A percentile compares a stretch with the other conserved stretches of the same genome.
Evolutionary conservation across 1,140 invertebrate genomes (phyloP).

Genomic region (Bombus superbus): DNA sequence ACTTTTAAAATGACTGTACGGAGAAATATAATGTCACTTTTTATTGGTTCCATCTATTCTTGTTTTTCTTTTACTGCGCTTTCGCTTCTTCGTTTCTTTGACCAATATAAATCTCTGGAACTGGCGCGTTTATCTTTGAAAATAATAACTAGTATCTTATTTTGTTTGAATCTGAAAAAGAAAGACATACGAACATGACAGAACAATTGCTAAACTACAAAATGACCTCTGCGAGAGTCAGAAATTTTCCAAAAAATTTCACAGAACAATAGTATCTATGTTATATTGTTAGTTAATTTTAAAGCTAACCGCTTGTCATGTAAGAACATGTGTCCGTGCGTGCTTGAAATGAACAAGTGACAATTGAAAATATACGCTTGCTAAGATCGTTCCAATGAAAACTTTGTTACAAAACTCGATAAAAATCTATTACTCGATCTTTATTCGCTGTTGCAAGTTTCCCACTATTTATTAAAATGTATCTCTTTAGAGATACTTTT

Average conservation of each 20-base stretch:
- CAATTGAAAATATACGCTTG: neutral
- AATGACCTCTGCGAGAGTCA: neutral
- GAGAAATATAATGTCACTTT: constrained; percentile 10
- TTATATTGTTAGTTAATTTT: neutral
- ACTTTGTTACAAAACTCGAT: neutral
- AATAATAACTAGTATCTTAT: neutral
- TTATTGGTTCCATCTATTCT: neutral
- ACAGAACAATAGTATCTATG: neutral
- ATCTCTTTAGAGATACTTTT: neutral
- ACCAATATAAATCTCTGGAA: neutral
- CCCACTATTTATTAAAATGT: neutral
- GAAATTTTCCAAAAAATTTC: neutral
- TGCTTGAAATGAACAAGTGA: neutral
- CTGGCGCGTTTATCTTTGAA: neutral
- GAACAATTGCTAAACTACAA: neutral
- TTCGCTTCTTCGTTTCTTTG: neutral
- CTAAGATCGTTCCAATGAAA: neutral
- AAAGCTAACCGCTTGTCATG: neutral
- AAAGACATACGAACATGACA: neutral
- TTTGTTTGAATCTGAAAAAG: neutral
- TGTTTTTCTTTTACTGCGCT: neutral
- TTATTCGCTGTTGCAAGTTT: neutral
- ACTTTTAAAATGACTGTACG: neutral
- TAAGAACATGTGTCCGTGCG: neutral
- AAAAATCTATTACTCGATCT: neutral